Base-by-base conservation (phyloP, 2,113 vertebrate genomes). In the Nothoprocta perdicaria region DNA sequence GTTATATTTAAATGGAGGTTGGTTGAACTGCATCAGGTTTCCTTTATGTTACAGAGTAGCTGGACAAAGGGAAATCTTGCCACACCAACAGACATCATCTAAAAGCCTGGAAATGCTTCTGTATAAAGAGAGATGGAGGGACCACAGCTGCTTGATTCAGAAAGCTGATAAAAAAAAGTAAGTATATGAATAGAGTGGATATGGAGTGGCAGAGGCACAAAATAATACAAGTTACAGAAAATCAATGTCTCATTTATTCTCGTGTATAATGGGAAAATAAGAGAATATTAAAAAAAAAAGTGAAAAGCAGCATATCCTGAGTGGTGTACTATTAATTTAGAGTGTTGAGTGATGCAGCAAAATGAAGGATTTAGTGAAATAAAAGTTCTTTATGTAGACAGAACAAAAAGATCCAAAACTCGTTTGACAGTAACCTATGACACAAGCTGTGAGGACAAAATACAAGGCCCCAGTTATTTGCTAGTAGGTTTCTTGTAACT, bases 201-300 rank as follows among this genome's bases (percentile, higher is more conserved):
- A 80, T n/a, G 48, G 41, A 89, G 55, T 71, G 65, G 26, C 69
- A 90, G 46, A 84, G 50, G 57, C 68, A 85, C 33, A 80, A 93
- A 94, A 87, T 77, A 93, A 90, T 72, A 84, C 84, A 80, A 38
- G 67, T 33, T 41, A 79, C 31, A 79, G 92, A 89, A 94, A 94
- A 94, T 83, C 89, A 93, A 92, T 84, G 93, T 90, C 79, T 87
- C 27, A 48, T 85, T 93, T 94, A 66, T 67, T 92, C 84, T 89
- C 52, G 31, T 90, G 41, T 50, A 93, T 82, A 90, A 88, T 69
- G 45, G 7, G 27, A 48, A 94, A 95, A 76, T 24, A 89, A 85
- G 55, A 38, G 14, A 86, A 87, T 85, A 80, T 91, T 69, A 38
- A 48, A 93, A 93, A 92, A 92, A 41, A 21, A 83, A 89, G 60